A percentile compares a stretch with the other conserved stretches of the same genome.
These are phyloP conservation scores for Collichthys lucidus DNA, from an alignment of 2,113 vertebrate genomes.

Conservation along the genomic window DNA sequence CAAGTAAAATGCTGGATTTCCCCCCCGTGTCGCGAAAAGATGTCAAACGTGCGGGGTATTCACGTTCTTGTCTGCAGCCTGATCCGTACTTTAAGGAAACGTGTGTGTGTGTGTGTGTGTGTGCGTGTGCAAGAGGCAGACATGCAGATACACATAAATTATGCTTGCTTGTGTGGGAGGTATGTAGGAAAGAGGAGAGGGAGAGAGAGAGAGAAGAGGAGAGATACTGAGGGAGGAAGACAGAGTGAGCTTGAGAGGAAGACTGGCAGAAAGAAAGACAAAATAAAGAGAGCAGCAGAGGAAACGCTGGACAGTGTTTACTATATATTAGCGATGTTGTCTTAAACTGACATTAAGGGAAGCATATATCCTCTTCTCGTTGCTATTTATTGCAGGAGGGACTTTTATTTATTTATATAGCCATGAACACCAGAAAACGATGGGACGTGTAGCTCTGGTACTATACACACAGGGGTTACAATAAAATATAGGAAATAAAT, in stretches of 20 bases:
- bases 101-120: slow-evolving; percentile 41
- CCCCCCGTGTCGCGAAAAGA: not conserved
- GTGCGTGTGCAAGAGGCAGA: slow-evolving; percentile 59
- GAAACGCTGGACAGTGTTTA: slow-evolving; percentile 2
- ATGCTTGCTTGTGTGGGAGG: slow-evolving; percentile 73
- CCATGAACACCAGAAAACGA: not conserved
- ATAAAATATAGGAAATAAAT: not conserved
- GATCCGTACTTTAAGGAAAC: slow-evolving; percentile 34
- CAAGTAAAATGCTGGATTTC: not conserved
- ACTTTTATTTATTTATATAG: slow-evolving; percentile 3
- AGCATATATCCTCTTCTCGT: not conserved
- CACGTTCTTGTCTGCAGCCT: slow-evolving; percentile 27
- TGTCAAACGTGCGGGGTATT: slow-evolving; percentile 28
- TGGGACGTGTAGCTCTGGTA: not conserved
- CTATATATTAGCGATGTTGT: slow-evolving; percentile 2
- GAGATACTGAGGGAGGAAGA: slow-evolving; percentile 9
- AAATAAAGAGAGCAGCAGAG: not conserved
- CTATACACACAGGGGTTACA: not conserved
- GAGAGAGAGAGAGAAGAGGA: slow-evolving; percentile 45
- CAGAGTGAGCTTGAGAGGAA: slow-evolving; percentile 25
- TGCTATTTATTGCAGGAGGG: not conserved
- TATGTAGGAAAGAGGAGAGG: slow-evolving; percentile 66
- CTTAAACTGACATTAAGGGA: slow-evolving; percentile 8
- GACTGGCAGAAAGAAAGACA: slow-evolving; percentile 8
- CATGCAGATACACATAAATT: slow-evolving; percentile 75